Base-by-base conservation (phyloP, 2,888 invertebrate genomes). In the Clanis bilineata region DNA sequence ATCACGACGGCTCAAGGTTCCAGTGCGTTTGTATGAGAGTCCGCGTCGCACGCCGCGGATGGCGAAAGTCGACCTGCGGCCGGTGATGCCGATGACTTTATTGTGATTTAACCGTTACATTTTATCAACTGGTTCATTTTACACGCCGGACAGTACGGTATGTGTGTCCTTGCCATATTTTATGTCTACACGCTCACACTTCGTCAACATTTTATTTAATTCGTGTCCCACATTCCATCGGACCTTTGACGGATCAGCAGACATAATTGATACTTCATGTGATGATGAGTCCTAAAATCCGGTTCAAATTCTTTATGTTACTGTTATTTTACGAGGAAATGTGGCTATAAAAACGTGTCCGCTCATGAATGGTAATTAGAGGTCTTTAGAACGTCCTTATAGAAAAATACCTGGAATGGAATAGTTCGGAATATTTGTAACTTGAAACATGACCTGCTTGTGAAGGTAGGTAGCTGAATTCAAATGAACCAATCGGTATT, bases 41-140 rank as follows among this genome's bases (percentile, higher is more conserved):
- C 69, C 71, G 60, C 71, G 77, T 81, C 18, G 41, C 41, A 77
- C 69, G 66, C 72, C 76, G 79, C 78, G 80, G 82, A 80, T 79
- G 80, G 80, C 81, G 81, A 83, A 83, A 79, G 79, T 84, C 65
- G 74, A 80, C 76, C 78, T 77, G 79, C 76, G 73, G 71, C 72
- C 38, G 45, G 75, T 73, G 71, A 74, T 76, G 79, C 73, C 78
- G 77, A 77, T 81, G 80, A 78, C 79, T 79, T 68, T 78, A 73
- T 81, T 84, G 82, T 83, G 82, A 67, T 77, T 73, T 84, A 79
- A 87, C 88, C 77, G 88, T 86, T 86, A 81, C 64, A 69, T 70
- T 75, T 75, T 76, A 79, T 82, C 83, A 75, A 80, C 80, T 76
- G 76, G 76, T 81, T 79, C 80, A 79, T 79, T 79, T 81, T 80